Conservation (phyloP, 2,797 vertebrate species). For the Rachycentron canadum region DNA sequence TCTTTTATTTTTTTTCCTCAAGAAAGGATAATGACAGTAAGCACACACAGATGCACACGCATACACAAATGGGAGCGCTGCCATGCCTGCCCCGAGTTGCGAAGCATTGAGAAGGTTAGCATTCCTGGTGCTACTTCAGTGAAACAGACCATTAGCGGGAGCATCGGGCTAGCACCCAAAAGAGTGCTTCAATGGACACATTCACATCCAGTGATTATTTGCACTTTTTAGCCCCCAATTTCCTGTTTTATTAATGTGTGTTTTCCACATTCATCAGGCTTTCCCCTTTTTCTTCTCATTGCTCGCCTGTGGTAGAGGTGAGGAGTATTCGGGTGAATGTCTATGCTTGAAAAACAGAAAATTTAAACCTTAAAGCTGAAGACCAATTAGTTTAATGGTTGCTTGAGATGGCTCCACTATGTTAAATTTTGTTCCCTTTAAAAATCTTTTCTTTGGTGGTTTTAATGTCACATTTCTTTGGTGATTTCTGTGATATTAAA, state of each 20-base stretch:
- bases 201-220: constrained; percentile 81
- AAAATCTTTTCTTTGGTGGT: constrained; percentile 14
- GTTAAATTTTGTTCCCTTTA: constrained; percentile 16
- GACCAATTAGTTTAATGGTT: constrained; percentile 24
- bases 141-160: constrained; percentile 83
- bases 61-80: constrained; percentile 71
- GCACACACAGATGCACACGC: constrained; percentile 54
- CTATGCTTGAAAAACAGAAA: constrained; percentile 30
- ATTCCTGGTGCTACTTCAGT: constrained; percentile 84
- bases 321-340: constrained; percentile 61
- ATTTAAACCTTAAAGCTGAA: constrained; percentile 20
- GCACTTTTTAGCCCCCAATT: constrained; percentile 75
- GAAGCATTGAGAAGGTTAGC: constrained; percentile 81
- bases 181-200: constrained; percentile 78
- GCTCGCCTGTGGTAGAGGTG: constrained; percentile 65
- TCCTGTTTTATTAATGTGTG: constrained; percentile 74
- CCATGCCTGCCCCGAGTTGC: constrained; percentile 75
- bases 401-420: constrained; percentile 27
- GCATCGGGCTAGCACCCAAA: constrained; percentile 74
- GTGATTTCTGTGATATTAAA: constrained; percentile 25
- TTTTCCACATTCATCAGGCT: constrained; percentile 66
- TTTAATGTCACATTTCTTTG: constrained; percentile 25
- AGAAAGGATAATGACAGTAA: constrained; percentile 74
- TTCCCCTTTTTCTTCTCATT: constrained; percentile 47
- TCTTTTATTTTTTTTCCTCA: constrained; percentile 24